A percentile compares a stretch with the other conserved stretches of the same genome.
phyloP scores from a whole-genome alignment of 1,140 invertebrate genomes.

The Meloidogyne floridensis region DNA sequence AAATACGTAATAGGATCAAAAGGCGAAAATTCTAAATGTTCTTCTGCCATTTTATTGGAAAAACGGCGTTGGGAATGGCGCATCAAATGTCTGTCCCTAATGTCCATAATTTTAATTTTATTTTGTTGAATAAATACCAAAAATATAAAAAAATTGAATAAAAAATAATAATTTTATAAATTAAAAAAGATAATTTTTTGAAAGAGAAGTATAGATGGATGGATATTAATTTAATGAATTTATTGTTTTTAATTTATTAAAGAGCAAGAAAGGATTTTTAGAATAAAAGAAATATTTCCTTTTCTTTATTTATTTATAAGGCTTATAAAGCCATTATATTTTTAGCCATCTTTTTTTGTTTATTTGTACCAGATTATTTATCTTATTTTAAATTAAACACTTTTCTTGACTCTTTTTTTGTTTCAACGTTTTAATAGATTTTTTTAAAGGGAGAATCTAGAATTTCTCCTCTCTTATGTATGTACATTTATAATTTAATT shows the following conservation, averaged over 20 bases:
- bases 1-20: constrained; percentile 7
- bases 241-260: neutral
- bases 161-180: too few relatives aligned
- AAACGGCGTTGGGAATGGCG: neutral
- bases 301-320: neutral
- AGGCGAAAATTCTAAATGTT: constrained; percentile 5
- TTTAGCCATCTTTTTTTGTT: neutral
- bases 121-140: neutral
- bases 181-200: too few relatives aligned
- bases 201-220: too few relatives aligned
- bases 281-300: neutral
- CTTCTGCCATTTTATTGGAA: constrained; percentile 5
- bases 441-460: neutral
- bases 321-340: neutral
- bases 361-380: neutral
- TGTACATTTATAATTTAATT: neutral
- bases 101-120: neutral
- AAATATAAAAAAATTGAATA: neutral
- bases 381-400: neutral
- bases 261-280: neutral
- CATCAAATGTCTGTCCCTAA: neutral
- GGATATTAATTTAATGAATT: too few relatives aligned
- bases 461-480: neutral
- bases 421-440: neutral
- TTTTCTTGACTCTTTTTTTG: neutral